These are phyloP conservation scores for Henicopernis longicauda DNA, from an alignment of 2,113 vertebrate species.

Conservation along the genomic window DNA sequence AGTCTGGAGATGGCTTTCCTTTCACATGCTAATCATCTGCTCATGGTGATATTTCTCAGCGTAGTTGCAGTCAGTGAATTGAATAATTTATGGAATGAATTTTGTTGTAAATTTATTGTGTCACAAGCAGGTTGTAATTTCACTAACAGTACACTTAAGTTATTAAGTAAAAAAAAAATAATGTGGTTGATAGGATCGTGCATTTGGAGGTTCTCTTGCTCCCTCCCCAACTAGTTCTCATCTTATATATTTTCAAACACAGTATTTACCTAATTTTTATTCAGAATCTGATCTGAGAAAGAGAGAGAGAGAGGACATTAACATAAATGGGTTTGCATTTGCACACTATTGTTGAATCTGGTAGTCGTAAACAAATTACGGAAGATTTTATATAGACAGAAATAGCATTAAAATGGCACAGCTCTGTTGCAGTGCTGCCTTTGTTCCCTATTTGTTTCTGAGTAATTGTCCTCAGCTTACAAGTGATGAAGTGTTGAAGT, in stretches of 20 bases:
- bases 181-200: constrained; percentile 68
- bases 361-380: constrained; percentile 76
- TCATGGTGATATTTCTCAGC: constrained; percentile 76
- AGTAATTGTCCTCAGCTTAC: constrained; percentile 34
- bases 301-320: constrained; percentile 67
- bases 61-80: constrained; percentile 76
- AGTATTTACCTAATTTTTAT: constrained; percentile 79
- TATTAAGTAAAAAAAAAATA: constrained; percentile 81
- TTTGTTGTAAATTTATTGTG: constrained; percentile 85
- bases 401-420: constrained; percentile 56
- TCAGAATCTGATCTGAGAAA: constrained; percentile 73
- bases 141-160: constrained; percentile 86
- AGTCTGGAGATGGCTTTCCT: constrained; percentile 75
- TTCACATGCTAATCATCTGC: constrained; percentile 84
- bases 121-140: constrained; percentile 87
- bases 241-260: constrained; percentile 83
- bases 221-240: constrained; percentile 65
- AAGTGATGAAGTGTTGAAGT: not conserved
- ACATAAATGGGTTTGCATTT: constrained; percentile 79
- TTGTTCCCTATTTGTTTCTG: not conserved
- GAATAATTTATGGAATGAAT: constrained; percentile 87
- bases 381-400: constrained; percentile 72
- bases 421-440: not conserved
- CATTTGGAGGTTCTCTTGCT: constrained; percentile 64
- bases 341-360: constrained; percentile 74